Evolutionary conservation across 2,113 vertebrate genomes (phyloP).

Genomic region (Peucedramus taeniatus): DNA sequence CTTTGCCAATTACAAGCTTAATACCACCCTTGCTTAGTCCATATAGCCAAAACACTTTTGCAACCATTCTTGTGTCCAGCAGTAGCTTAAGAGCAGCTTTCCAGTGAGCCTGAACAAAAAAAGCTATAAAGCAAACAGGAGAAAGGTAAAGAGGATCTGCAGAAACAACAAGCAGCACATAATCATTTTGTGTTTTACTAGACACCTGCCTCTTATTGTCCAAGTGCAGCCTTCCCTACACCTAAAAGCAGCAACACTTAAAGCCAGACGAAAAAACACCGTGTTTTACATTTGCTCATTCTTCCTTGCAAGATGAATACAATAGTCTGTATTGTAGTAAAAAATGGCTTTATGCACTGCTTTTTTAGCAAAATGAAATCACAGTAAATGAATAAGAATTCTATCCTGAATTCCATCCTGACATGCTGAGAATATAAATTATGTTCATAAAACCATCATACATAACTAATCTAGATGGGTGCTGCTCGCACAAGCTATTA

Average conservation of each 20-base stretch:
- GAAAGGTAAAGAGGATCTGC: background rate
- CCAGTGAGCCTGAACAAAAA: background rate
- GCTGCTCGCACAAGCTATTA: constrained; percentile 13
- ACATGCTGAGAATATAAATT: constrained; percentile 56
- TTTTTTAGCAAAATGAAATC: constrained; percentile 38
- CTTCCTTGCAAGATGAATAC: background rate
- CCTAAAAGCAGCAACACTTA: background rate
- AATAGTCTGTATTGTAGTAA: background rate
- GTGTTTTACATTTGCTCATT: background rate
- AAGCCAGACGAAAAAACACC: background rate
- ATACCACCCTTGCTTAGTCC: background rate
- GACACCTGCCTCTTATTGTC: background rate
- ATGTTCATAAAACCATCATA: background rate
- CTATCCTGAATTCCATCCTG: background rate
- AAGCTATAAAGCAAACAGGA: background rate
- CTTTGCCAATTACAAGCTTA: background rate
- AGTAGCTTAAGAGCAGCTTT: background rate
- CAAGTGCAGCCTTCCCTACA: background rate
- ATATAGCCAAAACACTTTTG: background rate
- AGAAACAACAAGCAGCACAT: background rate
- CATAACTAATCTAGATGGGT: constrained; percentile 20
- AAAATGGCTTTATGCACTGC: background rate
- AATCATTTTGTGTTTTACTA: background rate
- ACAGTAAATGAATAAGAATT: constrained; percentile 21
- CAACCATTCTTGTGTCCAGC: background rate